Evolutionary conservation across 64 coral and sea anemone genomes (phyloP).

Genomic region (Pachyseris speciosa): DNA sequence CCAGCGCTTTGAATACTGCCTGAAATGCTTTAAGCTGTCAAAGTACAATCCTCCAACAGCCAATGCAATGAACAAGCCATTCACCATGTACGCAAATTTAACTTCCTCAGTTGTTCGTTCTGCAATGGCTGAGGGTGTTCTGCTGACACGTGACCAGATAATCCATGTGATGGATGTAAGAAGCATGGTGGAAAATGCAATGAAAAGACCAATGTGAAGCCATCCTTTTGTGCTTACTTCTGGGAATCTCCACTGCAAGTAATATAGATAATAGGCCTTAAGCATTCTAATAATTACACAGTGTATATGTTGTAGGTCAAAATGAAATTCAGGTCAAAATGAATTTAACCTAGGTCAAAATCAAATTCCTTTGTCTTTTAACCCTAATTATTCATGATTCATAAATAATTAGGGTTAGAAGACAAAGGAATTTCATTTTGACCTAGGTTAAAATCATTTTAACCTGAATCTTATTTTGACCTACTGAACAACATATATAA

Average conservation of each 20-base stretch:
- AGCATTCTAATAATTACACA: too few species aligned
- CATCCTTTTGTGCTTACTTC: slow-evolving; percentile 94
- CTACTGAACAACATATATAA: too few species aligned
- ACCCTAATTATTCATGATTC: too few species aligned
- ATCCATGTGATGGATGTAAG: slow-evolving; percentile 97
- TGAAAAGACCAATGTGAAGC: slow-evolving; percentile 94
- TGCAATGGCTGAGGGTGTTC: slow-evolving; percentile 71
- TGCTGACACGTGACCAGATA: slow-evolving; percentile 96
- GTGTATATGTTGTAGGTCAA: too few species aligned
- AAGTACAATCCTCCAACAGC: slow-evolving; percentile 95
- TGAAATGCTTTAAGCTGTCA: slow-evolving; percentile 91
- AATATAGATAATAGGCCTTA: neutral
- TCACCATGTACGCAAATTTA: slow-evolving; percentile 95
- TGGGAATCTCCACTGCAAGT: slow-evolving; percentile 91
- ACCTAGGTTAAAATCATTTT: too few species aligned
- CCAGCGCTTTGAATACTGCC: slow-evolving; percentile 89
- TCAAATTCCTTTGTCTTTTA: too few species aligned
- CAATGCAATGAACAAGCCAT: slow-evolving; percentile 93
- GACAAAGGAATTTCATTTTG: too few species aligned
- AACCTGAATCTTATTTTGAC: too few species aligned
- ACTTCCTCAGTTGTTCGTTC: slow-evolving; percentile 91
- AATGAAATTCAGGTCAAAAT: too few species aligned
- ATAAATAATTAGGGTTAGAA: too few species aligned
- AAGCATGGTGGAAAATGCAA: slow-evolving; percentile 94
- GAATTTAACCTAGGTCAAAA: too few species aligned